Evolutionary conservation across 2,888 invertebrate genomes (phyloP).

Genomic region (Halictus quadricinctus): DNA sequence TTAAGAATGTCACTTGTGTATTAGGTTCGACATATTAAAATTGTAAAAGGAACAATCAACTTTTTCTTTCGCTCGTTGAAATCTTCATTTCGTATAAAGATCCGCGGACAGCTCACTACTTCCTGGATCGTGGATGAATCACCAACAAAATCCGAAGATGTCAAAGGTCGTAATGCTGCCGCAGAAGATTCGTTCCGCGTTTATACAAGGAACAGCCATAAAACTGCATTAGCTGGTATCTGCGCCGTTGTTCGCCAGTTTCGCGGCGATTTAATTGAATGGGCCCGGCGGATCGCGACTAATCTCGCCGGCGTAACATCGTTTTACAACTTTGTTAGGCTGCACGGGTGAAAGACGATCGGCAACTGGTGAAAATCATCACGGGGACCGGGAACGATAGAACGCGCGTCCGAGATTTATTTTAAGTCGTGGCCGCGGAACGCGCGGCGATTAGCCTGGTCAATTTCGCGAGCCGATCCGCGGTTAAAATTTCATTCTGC

Average conservation of each 20-base stretch:
- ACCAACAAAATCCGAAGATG: slow-evolving; percentile 5
- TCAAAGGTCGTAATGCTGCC: not conserved
- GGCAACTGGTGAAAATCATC: not conserved
- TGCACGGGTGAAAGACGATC: not conserved
- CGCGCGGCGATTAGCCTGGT: slow-evolving; percentile 44
- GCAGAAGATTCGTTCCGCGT: not conserved
- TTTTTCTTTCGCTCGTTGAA: too few species aligned
- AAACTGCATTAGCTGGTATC: not conserved
- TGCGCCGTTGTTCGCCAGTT: not conserved
- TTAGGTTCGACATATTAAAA: too few species aligned
- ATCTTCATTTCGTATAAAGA: not conserved
- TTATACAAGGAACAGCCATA: not conserved
- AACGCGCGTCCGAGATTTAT: slow-evolving; percentile 6
- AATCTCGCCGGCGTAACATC: slow-evolving; percentile 12
- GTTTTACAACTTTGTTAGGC: not conserved
- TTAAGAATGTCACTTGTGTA: too few species aligned
- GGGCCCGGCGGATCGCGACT: not conserved
- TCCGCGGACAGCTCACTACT: not conserved
- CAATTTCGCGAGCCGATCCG: slow-evolving; percentile 45
- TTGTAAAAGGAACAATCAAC: too few species aligned
- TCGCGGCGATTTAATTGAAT: slow-evolving; percentile 26
- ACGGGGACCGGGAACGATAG: not conserved
- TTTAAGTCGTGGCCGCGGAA: slow-evolving; percentile 12
- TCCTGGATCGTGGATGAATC: not conserved
- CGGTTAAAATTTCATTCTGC: slow-evolving; percentile 59